A percentile compares a stretch with the other conserved stretches of the same genome.
Conservation (phyloP, 1,140 invertebrate species). For the Drosophila trapezifrons region DNA sequence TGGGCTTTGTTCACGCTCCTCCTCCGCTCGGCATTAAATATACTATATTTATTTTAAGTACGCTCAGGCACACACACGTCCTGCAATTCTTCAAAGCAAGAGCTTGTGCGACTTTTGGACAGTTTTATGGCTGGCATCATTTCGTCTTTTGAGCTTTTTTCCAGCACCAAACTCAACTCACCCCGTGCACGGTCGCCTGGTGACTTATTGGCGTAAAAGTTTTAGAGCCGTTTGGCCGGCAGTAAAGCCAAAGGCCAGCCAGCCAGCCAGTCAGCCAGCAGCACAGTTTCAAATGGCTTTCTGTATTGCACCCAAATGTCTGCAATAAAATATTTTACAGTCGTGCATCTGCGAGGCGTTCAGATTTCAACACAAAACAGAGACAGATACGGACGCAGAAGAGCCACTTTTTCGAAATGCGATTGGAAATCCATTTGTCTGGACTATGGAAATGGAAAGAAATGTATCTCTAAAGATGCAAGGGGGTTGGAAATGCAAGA, state of each 20-base stretch:
- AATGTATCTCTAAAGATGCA: background rate
- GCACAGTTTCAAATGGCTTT: slow-evolving; percentile 22
- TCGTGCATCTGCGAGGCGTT: slow-evolving; percentile 30
- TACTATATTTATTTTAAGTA: slow-evolving; percentile 35
- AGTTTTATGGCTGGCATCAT: slow-evolving; percentile 64
- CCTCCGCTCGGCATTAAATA: slow-evolving; percentile 1
- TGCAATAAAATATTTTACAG: slow-evolving; percentile 61
- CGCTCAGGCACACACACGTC: slow-evolving; percentile 7
- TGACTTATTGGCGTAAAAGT: slow-evolving; percentile 67
- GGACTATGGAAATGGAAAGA: background rate
- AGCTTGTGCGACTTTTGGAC: slow-evolving; percentile 20
- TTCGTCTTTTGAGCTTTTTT: slow-evolving; percentile 49
- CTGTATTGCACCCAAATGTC: slow-evolving; percentile 48
- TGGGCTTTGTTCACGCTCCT: slow-evolving; percentile 37
- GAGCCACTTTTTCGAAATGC: background rate
- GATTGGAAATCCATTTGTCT: slow-evolving; percentile 10
- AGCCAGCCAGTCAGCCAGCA: slow-evolving; percentile 4
- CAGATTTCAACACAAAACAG: slow-evolving; percentile 27
- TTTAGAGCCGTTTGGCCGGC: slow-evolving; percentile 19
- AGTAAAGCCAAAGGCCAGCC: slow-evolving; percentile 26
- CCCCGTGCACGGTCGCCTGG: slow-evolving; percentile 15
- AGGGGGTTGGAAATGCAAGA: background rate
- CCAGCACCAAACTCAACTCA: slow-evolving; percentile 17
- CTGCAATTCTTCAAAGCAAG: slow-evolving; percentile 24
- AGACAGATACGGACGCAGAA: background rate